phyloP scores from a whole-genome alignment of 2,797 vertebrate genomes.

The Rhinatrema bivittatum region DNA sequence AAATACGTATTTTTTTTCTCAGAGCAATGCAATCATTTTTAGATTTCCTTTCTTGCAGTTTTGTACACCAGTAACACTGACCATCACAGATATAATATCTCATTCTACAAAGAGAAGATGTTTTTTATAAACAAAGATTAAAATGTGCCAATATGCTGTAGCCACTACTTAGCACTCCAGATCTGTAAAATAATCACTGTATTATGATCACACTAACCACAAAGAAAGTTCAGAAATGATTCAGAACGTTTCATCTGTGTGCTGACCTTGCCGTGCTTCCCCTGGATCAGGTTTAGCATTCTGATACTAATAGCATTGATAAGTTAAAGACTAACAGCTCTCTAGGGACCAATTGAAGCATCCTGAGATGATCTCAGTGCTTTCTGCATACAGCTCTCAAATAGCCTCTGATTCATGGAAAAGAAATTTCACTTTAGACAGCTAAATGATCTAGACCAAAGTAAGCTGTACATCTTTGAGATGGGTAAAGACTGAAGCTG shows the following conservation, averaged over 20 bases:
- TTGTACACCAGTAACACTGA: too few species aligned
- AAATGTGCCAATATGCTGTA: too few species aligned
- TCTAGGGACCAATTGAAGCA: constrained; percentile 15
- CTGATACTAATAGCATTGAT: constrained; percentile 11
- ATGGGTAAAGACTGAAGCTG: constrained; percentile 1
- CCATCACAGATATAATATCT: too few species aligned
- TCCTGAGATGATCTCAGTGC: constrained; percentile 25
- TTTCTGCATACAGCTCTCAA: constrained; percentile 1
- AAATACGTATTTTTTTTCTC: too few species aligned
- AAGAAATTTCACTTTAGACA: not conserved
- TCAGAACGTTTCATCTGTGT: constrained; percentile 8
- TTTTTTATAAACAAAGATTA: too few species aligned
- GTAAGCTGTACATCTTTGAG: not conserved
- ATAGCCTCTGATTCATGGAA: constrained; percentile 9
- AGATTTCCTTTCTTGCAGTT: too few species aligned
- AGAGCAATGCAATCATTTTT: too few species aligned
- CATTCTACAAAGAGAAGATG: too few species aligned
- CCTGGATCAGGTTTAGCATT: constrained; percentile 26
- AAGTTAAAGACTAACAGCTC: constrained; percentile 15
- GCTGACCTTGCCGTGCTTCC: constrained; percentile 14
- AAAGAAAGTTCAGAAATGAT: constrained; percentile 19
- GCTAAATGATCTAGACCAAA: not conserved
- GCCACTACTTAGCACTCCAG: too few species aligned
- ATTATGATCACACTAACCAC: constrained; percentile 7
- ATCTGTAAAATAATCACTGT: too few species aligned